Percentiles rank a stretch among this genome's conserved stretches.
Conservation (phyloP, 1,140 invertebrate species). For the Megalonaias nervosa region DNA sequence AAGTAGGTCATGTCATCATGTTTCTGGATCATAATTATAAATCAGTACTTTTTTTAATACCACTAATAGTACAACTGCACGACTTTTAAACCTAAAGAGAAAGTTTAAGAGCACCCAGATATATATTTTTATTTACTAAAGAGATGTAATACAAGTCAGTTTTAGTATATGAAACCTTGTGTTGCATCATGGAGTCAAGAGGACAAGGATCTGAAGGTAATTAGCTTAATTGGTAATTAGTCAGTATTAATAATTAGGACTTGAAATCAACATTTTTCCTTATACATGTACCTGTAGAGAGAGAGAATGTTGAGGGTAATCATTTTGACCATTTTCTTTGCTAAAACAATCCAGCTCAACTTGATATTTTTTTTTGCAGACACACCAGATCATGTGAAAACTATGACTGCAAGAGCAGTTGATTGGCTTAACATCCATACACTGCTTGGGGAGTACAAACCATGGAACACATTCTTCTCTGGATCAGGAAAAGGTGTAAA, state of each 20-base stretch:
- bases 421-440: slow-evolving; percentile 44
- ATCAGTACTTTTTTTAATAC: no score
- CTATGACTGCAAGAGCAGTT: slow-evolving; percentile 28
- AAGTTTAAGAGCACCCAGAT: no score
- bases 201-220: neutral
- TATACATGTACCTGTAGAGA: neutral
- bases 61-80: no score
- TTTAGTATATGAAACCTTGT: no score
- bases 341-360: neutral
- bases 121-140: no score
- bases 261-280: neutral
- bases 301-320: neutral
- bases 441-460: slow-evolving; percentile 46
- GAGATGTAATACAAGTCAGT: no score
- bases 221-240: neutral
- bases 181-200: no score
- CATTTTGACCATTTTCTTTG: neutral
- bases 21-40: no score
- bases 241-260: neutral
- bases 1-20: no score
- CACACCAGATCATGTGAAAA: slow-evolving; percentile 40
- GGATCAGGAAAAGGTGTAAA: slow-evolving; percentile 43
- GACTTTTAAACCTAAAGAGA: no score
- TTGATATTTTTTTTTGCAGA: slow-evolving; percentile 30
- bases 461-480: slow-evolving; percentile 62